Evolutionary conservation across 2,797 vertebrate species (phyloP), one percentile per base, ranked within the genome.

Genomic region (Anableps anableps): DNA sequence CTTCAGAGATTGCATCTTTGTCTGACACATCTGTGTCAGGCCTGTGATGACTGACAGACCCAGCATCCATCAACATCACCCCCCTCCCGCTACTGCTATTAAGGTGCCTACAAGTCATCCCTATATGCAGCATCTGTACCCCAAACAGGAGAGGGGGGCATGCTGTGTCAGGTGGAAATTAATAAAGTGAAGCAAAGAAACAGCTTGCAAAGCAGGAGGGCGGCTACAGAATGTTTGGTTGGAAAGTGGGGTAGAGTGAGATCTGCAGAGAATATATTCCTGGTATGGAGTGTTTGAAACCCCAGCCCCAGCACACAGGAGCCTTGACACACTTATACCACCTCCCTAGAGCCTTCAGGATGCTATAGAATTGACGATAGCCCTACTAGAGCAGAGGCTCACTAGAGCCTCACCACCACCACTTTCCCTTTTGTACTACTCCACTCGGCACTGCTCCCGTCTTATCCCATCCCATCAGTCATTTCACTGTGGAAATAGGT

Each of bases 281-380:
- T 1, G 0, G 62, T 50, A 50, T 29, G 74, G 75, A 80, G 60
- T 79, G 78, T 90, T 91, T 92, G 90, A 93, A 89, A 79, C 53
- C 26, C 78, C 74, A 85, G 83, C 83, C 92, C 85, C 86, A 74
- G 83, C 90, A 87, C 89, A 91, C 84, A 88, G 77, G 34, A 90
- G 86, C 83, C 88, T 77, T 92, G 92, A 90, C 92, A 92, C 85
- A 92, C 88, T 91, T 90, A 90, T 89, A 91, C 89, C 79, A 88
- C 71, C 79, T 89, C 91, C 85, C 74, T 0, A 34, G 80, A 82
- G 88, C 75, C 62, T 86, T 86, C 62, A 79, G 84, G 83, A 72
- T 82, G 78, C 81, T 87, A 75, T 62, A 78, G 76, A 88, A 83
- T 90, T 85, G 85, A 92, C 91, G 82, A 86, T 89, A 81, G 72